A percentile compares a stretch with the other conserved stretches of the same genome.
These are phyloP conservation scores for Sebastes dallii DNA, from an alignment of 2,797 vertebrate genomes.

Conservation along the genomic window DNA sequence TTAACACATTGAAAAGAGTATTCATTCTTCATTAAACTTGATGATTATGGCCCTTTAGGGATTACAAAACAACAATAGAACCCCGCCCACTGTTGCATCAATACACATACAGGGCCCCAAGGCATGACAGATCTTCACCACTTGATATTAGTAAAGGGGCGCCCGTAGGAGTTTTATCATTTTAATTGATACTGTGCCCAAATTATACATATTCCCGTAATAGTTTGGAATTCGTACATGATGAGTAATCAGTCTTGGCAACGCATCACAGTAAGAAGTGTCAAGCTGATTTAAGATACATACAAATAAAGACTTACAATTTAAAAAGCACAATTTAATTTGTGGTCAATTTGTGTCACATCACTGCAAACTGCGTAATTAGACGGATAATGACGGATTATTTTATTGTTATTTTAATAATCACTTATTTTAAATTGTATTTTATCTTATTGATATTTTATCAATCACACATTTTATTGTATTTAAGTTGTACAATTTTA, in stretches of 20 bases:
- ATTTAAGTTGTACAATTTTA: too few species aligned
- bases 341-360: not conserved
- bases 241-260: constrained; percentile 4
- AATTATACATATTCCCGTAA: not conserved
- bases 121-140: not conserved
- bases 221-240: not conserved
- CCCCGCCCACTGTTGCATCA: not conserved
- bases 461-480: too few species aligned
- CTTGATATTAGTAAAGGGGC: not conserved
- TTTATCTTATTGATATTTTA: too few species aligned
- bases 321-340: not conserved
- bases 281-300: not conserved
- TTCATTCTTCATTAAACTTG: not conserved
- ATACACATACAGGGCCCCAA: not conserved
- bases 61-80: not conserved
- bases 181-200: not conserved
- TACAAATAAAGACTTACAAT: not conserved
- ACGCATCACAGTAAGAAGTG: not conserved
- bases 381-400: not conserved
- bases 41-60: not conserved
- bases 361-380: not conserved
- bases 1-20: not conserved
- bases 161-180: not conserved
- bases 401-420: too few species aligned
- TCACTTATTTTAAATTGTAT: too few species aligned